phyloP scores from a whole-genome alignment of 2,113 vertebrate species.

The Lepus americanus region DNA sequence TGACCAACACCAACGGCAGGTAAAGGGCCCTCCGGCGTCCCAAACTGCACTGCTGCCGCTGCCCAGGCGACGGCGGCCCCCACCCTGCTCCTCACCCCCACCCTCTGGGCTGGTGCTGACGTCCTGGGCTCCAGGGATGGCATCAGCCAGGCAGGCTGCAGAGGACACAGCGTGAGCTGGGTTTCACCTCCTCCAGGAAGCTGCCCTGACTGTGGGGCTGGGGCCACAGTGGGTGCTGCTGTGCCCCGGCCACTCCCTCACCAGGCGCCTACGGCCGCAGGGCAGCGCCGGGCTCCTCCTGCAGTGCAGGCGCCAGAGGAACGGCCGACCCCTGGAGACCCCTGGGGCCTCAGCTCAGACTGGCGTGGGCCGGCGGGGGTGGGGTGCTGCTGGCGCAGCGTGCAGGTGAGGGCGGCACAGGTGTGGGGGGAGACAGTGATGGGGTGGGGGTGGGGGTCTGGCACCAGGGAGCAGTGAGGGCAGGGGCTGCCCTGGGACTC shows the following conservation, averaged over 20 bases:
- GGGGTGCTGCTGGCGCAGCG: background rate
- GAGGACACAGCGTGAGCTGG: background rate
- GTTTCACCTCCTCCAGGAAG: conserved; percentile 4
- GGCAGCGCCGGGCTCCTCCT: background rate
- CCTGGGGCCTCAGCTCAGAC: background rate
- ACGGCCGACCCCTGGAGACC: conserved; percentile 85
- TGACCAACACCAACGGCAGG: background rate
- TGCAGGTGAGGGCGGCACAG: fast-evolving
- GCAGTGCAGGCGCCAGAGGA: fast-evolving
- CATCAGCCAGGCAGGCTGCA: too few species aligned
- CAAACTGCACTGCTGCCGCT: fast-evolving
- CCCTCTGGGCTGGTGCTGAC: background rate
- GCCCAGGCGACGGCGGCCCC: fast-evolving
- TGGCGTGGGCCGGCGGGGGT: fast-evolving
- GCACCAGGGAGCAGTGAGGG: background rate
- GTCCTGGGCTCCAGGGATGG: background rate
- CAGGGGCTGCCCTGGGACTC: too few species aligned
- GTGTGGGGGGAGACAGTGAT: too few species aligned
- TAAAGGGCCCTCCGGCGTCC: fast-evolving
- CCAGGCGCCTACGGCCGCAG: fast-evolving
- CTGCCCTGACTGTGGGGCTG: background rate
- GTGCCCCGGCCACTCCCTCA: background rate
- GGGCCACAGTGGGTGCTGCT: background rate
- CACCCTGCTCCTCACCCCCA: fast-evolving
- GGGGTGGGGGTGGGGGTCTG: too few species aligned